Conservation (phyloP, 2,888 invertebrate genomes). For the Dasysyrphus albostriatus region DNA sequence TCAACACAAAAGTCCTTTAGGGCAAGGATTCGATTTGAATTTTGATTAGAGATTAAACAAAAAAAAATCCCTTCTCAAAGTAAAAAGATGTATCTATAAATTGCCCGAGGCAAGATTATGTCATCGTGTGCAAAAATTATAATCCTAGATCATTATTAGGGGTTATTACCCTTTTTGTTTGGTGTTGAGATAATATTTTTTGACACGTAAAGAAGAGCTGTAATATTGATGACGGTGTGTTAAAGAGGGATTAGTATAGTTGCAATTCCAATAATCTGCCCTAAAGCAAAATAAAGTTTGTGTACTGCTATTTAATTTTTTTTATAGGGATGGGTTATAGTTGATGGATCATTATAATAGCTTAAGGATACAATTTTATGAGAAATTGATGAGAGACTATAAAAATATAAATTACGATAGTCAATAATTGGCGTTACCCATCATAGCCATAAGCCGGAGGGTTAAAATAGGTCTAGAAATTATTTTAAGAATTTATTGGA, state of each 20-base stretch:
- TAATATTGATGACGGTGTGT: constrained; percentile 58
- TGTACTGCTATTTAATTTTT: constrained; percentile 35
- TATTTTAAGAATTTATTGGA: constrained; percentile 20
- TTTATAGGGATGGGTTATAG: constrained; percentile 9
- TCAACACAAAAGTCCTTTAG: constrained; percentile 15
- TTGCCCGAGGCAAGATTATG: constrained; percentile 51
- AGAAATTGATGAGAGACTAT: constrained; percentile 53
- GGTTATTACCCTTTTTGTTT: constrained; percentile 69
- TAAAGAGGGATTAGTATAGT: constrained; percentile 55
- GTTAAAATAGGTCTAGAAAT: not conserved
- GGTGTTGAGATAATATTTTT: constrained; percentile 70
- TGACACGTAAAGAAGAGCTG: constrained; percentile 40
- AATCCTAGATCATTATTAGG: constrained; percentile 68
- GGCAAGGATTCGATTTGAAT: constrained; percentile 62
- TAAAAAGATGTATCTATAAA: constrained; percentile 2
- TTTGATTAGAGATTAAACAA: constrained; percentile 71
- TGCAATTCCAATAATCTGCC: not conserved
- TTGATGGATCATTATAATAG: not conserved
- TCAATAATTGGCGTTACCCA: constrained; percentile 7
- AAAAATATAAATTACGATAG: constrained; percentile 45
- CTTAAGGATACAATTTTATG: constrained; percentile 58
- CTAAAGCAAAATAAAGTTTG: constrained; percentile 1
- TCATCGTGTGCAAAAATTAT: constrained; percentile 65
- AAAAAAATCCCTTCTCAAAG: constrained; percentile 15
- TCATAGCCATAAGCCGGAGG: not conserved